These are phyloP conservation scores for Megaustenia siamemsis DNA, from an alignment of 2,888 invertebrate genomes.

Conservation along the genomic window DNA sequence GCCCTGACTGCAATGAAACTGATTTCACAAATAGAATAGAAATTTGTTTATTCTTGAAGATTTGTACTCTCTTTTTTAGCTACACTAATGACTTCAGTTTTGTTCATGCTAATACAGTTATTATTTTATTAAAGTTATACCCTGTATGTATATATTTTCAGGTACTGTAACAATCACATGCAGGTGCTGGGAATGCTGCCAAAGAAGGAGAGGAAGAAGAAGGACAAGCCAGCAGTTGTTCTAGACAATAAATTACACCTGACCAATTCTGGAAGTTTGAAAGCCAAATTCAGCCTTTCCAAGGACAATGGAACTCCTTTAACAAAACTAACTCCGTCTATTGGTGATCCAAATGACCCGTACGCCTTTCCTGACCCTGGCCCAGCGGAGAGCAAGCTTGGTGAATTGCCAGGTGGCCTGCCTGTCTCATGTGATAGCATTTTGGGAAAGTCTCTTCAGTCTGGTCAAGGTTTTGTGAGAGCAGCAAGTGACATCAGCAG, in stretches of 20 bases:
- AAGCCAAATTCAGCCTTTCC: constrained; percentile 54
- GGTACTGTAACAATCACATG: constrained; percentile 82
- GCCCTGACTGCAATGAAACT: no score
- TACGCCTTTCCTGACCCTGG: constrained; percentile 74
- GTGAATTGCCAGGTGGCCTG: not conserved
- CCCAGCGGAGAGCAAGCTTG: constrained; percentile 39
- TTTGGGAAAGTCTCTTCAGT: constrained; percentile 52
- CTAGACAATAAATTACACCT: constrained; percentile 36
- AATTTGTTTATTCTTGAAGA: no score
- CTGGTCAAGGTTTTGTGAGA: constrained; percentile 53
- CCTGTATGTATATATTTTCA: constrained; percentile 58
- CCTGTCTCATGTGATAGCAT: constrained; percentile 42
- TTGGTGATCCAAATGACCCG: constrained; percentile 74
- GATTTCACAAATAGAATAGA: no score
- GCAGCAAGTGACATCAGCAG: constrained; percentile 49
- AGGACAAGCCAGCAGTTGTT: constrained; percentile 57
- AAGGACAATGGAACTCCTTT: constrained; percentile 51
- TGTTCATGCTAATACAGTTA: no score
- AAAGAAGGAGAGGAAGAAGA: constrained; percentile 73
- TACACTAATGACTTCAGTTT: no score
- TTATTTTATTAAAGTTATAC: not conserved
- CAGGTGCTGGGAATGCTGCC: constrained; percentile 79
- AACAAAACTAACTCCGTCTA: constrained; percentile 48
- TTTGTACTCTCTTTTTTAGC: not conserved
- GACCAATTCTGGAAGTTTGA: constrained; percentile 50